Evolutionary conservation across 2,888 invertebrate species (phyloP), one percentile per base, ranked within the genome.

Genomic region (Gibbula magus): DNA sequence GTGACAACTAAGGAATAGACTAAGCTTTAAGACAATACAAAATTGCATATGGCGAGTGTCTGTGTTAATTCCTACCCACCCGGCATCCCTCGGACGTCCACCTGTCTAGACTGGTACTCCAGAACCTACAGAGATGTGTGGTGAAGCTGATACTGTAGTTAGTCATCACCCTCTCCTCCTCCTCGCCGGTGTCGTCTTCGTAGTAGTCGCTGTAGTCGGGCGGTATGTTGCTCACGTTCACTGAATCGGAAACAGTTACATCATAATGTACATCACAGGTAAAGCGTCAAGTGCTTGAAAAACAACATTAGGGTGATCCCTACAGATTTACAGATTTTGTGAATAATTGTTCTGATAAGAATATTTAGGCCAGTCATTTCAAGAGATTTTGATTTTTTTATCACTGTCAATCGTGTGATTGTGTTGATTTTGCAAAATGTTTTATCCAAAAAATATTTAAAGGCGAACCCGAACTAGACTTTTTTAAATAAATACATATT

Each of bases 111-210:
- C 13, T 13, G 7, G 67, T 80, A 75, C 85, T 78, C 89, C 89
- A 89, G 79, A 77, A 89, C 22, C 84, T 86, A 80, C 89, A 89
- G 1, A 85, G 84, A 8, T 86, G 84, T 8, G 86, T 83, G 10
- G 84, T 79, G 75, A 86, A 80, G 8, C 79, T 82, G 70, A 88
- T 80, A 53, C 80, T 85, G 74, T 87, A 87, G 80, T 86, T 85
- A 39, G 79, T 32, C 13, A 78, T 78, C 22, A 76, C 66, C 2
- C 53, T 75, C 22, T 39, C 51, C 5, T 82, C 75, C 18, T 75
- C 74, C 20, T 51, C 76, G 13, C 45, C 45, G 5, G 79, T 79
- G 10, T 83, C 78, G 32, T 85, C 82, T 3, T 61, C 61, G 77
- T 86, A 87, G 75, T 87, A 86, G 35, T 87, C 87, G 29, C 84